These are phyloP conservation scores for Cataglyphis livida DNA, from an alignment of 2,888 invertebrate species.

Conservation along the genomic window DNA sequence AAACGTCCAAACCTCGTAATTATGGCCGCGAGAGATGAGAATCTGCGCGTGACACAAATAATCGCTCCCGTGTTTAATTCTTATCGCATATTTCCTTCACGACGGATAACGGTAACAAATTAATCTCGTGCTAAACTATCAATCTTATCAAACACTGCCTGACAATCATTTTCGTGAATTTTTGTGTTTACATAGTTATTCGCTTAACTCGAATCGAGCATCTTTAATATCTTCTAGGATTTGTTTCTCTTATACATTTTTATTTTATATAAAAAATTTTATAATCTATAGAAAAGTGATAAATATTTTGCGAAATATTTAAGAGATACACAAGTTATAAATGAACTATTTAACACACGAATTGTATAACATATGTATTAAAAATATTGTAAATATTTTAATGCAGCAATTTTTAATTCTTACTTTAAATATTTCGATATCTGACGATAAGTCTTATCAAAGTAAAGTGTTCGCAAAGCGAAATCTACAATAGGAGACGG, in stretches of 20 bases:
- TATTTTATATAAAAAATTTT: not conserved
- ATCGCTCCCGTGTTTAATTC: slow-evolving; percentile 24
- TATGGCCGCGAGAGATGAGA: slow-evolving; percentile 7
- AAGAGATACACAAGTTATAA: not conserved
- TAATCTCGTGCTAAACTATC: not conserved
- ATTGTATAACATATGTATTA: no score
- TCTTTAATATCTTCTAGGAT: not conserved
- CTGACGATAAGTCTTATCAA: slow-evolving; percentile 5
- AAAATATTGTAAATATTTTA: not conserved
- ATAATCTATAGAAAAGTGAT: not conserved
- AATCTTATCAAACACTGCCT: not conserved
- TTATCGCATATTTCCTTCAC: slow-evolving; percentile 5
- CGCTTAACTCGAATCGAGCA: not conserved
- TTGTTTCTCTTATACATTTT: not conserved
- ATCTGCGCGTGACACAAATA: slow-evolving; percentile 24
- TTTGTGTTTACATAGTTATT: not conserved
- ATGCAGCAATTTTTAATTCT: not conserved
- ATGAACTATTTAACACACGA: no score
- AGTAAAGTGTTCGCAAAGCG: not conserved
- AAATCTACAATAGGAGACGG: not conserved
- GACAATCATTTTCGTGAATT: not conserved
- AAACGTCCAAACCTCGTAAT: slow-evolving; percentile 43
- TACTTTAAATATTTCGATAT: not conserved
- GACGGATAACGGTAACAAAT: not conserved
- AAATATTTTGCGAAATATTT: not conserved